These are phyloP conservation scores for Ditylenchus dipsaci DNA, from an alignment of 1,140 invertebrate species.

Conservation along the genomic window DNA sequence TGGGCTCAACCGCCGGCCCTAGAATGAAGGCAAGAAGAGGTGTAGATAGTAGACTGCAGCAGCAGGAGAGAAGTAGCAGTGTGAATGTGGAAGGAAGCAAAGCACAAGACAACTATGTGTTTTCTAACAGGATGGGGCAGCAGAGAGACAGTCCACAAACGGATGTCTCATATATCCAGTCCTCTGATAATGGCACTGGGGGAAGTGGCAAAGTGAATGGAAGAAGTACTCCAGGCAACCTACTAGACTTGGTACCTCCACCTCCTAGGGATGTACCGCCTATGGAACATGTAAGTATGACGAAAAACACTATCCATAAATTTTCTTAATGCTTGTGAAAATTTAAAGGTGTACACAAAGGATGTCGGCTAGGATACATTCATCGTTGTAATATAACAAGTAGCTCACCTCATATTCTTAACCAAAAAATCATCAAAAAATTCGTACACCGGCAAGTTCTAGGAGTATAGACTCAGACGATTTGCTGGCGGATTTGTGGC, in stretches of 20 bases:
- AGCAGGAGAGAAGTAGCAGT: neutral
- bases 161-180: slow-evolving; percentile 53
- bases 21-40: neutral
- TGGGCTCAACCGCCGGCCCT: slow-evolving; percentile 5
- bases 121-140: neutral
- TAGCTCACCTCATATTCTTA: no score
- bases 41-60: neutral
- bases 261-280: slow-evolving; percentile 31
- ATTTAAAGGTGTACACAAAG: neutral
- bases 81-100: neutral
- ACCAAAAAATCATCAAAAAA: no score
- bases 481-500: no score
- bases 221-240: slow-evolving; percentile 32
- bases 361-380: neutral
- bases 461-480: no score
- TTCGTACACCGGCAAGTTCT: no score
- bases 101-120: neutral
- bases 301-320: slow-evolving; percentile 16
- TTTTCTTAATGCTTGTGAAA: no score
- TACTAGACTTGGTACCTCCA: slow-evolving; percentile 45
- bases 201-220: slow-evolving; percentile 33
- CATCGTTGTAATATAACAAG: no score
- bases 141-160: slow-evolving; percentile 49
- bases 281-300: slow-evolving; percentile 21
- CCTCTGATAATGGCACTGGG: slow-evolving; percentile 46